Evolutionary conservation across 1,140 invertebrate species (phyloP), one percentile per base, ranked within the genome.

Genomic region (Macrosteles quadrilineatus): DNA sequence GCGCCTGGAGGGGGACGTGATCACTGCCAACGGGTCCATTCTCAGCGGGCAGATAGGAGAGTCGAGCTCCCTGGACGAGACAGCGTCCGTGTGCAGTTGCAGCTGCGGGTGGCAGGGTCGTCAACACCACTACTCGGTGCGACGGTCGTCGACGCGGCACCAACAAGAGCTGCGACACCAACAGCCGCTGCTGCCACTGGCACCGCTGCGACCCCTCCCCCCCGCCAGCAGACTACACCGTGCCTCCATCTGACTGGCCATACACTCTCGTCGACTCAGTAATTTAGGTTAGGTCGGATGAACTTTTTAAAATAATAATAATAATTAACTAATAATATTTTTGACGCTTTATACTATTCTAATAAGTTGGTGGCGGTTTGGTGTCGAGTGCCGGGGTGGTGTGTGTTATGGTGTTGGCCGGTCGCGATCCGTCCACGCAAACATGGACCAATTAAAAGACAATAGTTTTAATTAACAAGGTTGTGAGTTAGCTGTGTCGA

Each of bases 1-100:
- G 79, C 80, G 93, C 78, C 82, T 98, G 50, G 96, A 98, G 77
- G 96, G 96, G 68, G 96, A 98, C 82, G 92, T 98, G 69, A 97
- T 98, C 83, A 95, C 90, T 74, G 93, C 91, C 63, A 94, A 91
- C 78, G 93, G 90, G 64, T 94, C 90, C 75, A 90, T 94, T 75
- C 80, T 93, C 74, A 89, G 91, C 75, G 90, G 91, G 69, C 78
- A 85, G 75, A 84, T 82, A 74, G 85, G 78, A 69, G 82, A 82
- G 71, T 82, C 82, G 68, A 85, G 85, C 75, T 89, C 87, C 67
- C 78, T 88, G 62, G 85, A 82, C 76, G 89, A 92, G 78, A 83
- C 86, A 36, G 80, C 87, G 40, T 93, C 91, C 43, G 91, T 94
- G 69, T 95, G 92, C 81, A 91, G 89, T 69, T 94, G 92, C 81